Conservation (phyloP, 2,888 invertebrate genomes). For the Rosalia funebris region DNA sequence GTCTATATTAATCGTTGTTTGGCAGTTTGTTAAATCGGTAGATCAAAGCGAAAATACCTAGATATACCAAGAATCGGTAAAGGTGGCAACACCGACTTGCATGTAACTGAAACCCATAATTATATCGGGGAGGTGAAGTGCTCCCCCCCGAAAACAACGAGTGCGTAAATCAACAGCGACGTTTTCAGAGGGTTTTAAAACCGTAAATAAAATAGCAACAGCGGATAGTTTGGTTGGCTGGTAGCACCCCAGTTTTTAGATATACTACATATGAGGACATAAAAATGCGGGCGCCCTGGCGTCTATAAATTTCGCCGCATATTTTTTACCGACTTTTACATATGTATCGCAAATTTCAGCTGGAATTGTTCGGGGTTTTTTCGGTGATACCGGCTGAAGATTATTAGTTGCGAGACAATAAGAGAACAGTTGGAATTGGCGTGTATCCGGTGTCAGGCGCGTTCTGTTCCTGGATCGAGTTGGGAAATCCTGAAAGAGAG, state of each 20-base stretch:
- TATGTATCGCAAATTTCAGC: constrained; percentile 49
- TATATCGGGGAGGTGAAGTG: constrained; percentile 29
- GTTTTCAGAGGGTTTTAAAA: constrained; percentile 45
- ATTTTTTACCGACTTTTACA: constrained; percentile 54
- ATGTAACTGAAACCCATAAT: neutral
- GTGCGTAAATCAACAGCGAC: constrained; percentile 41
- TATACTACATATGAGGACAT: constrained; percentile 56
- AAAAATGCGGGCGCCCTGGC: constrained; percentile 54
- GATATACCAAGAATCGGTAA: too few relatives aligned
- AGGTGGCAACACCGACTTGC: too few relatives aligned
- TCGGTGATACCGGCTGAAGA: too few relatives aligned
- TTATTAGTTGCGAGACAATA: too few relatives aligned
- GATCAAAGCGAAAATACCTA: too few relatives aligned
- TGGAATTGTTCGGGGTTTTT: constrained; percentile 14
- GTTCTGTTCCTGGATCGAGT: too few relatives aligned
- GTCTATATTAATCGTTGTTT: too few relatives aligned
- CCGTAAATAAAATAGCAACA: constrained; percentile 48
- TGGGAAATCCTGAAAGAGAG: too few relatives aligned
- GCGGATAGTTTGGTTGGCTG: constrained; percentile 44
- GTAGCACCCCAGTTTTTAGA: constrained; percentile 50
- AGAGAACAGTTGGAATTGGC: too few relatives aligned
- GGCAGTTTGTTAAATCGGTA: too few relatives aligned
- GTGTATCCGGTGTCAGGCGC: too few relatives aligned
- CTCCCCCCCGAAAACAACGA: constrained; percentile 40
- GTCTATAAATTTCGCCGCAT: constrained; percentile 54